These are phyloP conservation scores for Acropora tenuis DNA, from an alignment of 64 coral and sea anemone species.

Conservation along the genomic window DNA sequence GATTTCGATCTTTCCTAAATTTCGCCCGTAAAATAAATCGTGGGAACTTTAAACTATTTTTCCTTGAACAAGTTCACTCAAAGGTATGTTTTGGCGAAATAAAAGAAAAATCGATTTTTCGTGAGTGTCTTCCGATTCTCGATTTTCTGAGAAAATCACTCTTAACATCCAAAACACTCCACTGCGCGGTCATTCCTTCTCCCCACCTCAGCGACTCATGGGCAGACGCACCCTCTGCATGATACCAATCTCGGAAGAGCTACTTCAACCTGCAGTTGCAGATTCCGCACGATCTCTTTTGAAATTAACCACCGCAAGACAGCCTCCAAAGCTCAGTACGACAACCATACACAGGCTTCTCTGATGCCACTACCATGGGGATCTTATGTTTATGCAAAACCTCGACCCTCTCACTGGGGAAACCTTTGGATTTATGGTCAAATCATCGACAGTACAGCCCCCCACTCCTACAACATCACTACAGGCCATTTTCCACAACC, in stretches of 20 bases:
- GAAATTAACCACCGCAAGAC: slow-evolving; percentile 28
- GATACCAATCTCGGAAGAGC: slow-evolving; percentile 29
- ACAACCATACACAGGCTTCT: neutral
- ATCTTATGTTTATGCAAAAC: neutral
- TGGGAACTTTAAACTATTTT: too few relatives aligned
- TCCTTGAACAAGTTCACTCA: too few relatives aligned
- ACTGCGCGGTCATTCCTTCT: slow-evolving; percentile 23
- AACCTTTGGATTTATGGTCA: neutral
- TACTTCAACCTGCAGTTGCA: slow-evolving; percentile 18
- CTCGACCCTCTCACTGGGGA: neutral
- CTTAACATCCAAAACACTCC: slow-evolving; percentile 62
- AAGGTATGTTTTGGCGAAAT: too few relatives aligned
- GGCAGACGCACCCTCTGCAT: slow-evolving; percentile 56
- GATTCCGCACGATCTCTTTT: slow-evolving; percentile 3
- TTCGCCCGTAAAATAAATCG: too few relatives aligned
- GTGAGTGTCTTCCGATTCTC: too few relatives aligned
- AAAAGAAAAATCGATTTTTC: too few relatives aligned
- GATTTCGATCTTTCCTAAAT: too few relatives aligned
- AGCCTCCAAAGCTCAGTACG: slow-evolving; percentile 13
- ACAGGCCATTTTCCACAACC: neutral
- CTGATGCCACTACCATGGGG: neutral
- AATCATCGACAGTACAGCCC: neutral
- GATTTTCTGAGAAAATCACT: too few relatives aligned
- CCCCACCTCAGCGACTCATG: slow-evolving; percentile 48
- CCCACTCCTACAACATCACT: slow-evolving; percentile 30